A percentile compares a stretch with the other conserved stretches of the same genome.
These are phyloP conservation scores for Thryonomys swinderianus DNA, from an alignment of 2,113 vertebrate genomes.

Conservation along the genomic window DNA sequence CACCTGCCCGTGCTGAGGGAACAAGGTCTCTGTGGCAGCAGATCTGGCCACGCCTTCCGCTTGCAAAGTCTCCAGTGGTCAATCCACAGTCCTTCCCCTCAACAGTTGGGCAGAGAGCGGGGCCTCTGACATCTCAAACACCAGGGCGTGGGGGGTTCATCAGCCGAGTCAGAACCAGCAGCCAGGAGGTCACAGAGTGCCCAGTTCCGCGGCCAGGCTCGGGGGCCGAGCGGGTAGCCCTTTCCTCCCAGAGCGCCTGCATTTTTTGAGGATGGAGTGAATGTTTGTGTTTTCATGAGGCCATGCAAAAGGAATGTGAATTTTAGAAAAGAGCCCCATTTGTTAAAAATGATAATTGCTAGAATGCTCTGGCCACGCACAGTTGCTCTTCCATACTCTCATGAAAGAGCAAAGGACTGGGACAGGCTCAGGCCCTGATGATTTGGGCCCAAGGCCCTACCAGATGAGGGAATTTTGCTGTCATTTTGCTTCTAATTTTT, in stretches of 20 bases:
- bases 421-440: not conserved
- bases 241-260: slow-evolving; percentile 65
- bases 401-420: not conserved
- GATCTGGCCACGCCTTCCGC: not conserved
- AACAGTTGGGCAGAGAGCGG: not conserved
- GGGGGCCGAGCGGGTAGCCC: not conserved
- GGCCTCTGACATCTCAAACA: not conserved
- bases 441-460: not conserved
- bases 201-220: not conserved
- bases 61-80: accelerated
- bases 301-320: slow-evolving; percentile 79
- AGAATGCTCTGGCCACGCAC: slow-evolving; percentile 45
- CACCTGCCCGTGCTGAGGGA: not conserved
- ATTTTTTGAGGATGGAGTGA: slow-evolving; percentile 80
- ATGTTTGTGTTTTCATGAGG: slow-evolving; percentile 82
- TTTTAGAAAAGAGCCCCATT: slow-evolving; percentile 78
- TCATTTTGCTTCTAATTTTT: slow-evolving; percentile 13
- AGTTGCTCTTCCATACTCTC: slow-evolving; percentile 8
- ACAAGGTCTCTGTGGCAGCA: not conserved
- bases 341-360: slow-evolving; percentile 73
- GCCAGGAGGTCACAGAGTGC: not conserved
- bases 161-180: not conserved
- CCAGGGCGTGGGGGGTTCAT: not conserved
- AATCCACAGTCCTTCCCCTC: not conserved
- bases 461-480: slow-evolving; percentile 46